phyloP scores from a whole-genome alignment of 2,888 invertebrate species.

The Alsophila aescularia region DNA sequence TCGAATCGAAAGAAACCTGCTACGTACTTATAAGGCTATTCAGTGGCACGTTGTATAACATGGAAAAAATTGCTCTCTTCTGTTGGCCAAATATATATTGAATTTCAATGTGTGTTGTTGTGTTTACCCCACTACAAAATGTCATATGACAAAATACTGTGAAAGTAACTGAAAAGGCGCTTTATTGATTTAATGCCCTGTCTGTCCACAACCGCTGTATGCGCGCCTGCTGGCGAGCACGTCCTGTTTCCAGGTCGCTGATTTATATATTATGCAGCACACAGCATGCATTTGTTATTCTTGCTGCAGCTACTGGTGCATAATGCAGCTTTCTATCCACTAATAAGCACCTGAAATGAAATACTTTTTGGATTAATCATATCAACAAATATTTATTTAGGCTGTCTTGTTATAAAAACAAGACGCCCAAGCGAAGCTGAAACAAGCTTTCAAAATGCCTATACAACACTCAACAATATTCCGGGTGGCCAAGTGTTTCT shows the following conservation, averaged over 20 bases:
- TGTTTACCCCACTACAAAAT: too few species aligned
- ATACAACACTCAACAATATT: not conserved
- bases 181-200: slow-evolving; percentile 36
- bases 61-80: too few species aligned
- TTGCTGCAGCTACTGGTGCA: slow-evolving; percentile 8
- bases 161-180: too few species aligned
- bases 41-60: too few species aligned
- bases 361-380: not conserved
- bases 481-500: not conserved
- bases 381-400: not conserved
- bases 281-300: slow-evolving; percentile 3
- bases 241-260: slow-evolving; percentile 2
- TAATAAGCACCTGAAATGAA: slow-evolving; percentile 11
- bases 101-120: too few species aligned
- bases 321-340: slow-evolving; percentile 9
- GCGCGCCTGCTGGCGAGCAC: slow-evolving; percentile 3
- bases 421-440: not conserved
- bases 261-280: slow-evolving; percentile 1
- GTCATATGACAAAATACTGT: too few species aligned
- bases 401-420: not conserved
- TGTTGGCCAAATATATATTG: too few species aligned
- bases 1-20: too few species aligned
- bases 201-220: not conserved
- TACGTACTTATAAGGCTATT: too few species aligned
- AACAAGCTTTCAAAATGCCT: not conserved